phyloP scores from a whole-genome alignment of 2,113 vertebrate genomes.

The Triplophysa dalaica region DNA sequence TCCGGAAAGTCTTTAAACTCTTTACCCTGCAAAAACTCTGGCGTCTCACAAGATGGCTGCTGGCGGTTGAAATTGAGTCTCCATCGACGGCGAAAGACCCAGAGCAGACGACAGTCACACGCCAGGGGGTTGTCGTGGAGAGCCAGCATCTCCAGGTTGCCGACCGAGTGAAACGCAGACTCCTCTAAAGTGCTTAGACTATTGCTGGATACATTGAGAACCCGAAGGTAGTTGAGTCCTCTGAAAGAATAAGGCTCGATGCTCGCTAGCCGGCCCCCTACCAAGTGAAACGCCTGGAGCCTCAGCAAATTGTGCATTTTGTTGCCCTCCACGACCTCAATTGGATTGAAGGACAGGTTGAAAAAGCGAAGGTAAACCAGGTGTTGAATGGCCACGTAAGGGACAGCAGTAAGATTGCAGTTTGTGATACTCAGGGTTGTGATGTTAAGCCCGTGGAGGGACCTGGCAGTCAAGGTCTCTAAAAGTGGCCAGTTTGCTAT shows the following conservation, averaged over 20 bases:
- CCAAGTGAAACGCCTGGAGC: slow-evolving; percentile 94
- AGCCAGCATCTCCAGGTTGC: slow-evolving; percentile 94
- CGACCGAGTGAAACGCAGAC: slow-evolving; percentile 92
- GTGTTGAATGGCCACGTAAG: slow-evolving; percentile 92
- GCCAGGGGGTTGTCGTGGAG: slow-evolving; percentile 94
- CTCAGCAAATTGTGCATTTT: slow-evolving; percentile 90
- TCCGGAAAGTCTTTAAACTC: slow-evolving; percentile 98
- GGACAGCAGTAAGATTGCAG: slow-evolving; percentile 89
- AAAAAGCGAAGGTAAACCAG: slow-evolving; percentile 93
- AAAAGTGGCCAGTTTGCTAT: slow-evolving; percentile 92
- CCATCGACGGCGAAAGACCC: slow-evolving; percentile 96
- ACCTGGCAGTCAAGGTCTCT: slow-evolving; percentile 91
- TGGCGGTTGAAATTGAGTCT: slow-evolving; percentile 94
- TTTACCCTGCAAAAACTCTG: slow-evolving; percentile 87
- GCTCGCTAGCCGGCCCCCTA: slow-evolving; percentile 83
- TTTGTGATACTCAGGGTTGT: slow-evolving; percentile 91
- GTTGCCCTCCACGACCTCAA: slow-evolving; percentile 88
- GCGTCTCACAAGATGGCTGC: slow-evolving; percentile 89
- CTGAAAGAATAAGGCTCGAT: slow-evolving; percentile 95
- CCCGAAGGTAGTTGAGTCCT: slow-evolving; percentile 90
- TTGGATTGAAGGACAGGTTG: slow-evolving; percentile 97
- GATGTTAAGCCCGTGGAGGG: slow-evolving; percentile 93
- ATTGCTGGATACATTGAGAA: slow-evolving; percentile 94
- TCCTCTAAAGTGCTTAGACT: slow-evolving; percentile 91
- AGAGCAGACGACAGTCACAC: slow-evolving; percentile 94